These are phyloP conservation scores for Bombus sylvicola DNA, from an alignment of 1,140 invertebrate species.

Conservation along the genomic window DNA sequence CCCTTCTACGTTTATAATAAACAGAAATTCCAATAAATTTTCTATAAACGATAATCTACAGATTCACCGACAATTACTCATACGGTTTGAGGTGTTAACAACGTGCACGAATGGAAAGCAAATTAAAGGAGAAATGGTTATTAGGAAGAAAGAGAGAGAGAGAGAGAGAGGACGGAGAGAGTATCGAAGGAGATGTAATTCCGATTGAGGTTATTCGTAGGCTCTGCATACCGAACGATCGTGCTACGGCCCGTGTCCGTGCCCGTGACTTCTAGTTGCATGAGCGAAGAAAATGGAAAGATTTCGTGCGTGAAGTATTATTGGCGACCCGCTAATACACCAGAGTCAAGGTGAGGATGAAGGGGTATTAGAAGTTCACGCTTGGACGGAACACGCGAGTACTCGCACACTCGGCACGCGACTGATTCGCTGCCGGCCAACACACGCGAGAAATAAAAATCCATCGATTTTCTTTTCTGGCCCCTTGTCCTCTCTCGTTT, in stretches of 20 bases:
- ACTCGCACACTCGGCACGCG: conserved; percentile 72
- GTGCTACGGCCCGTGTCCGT: conserved; percentile 31
- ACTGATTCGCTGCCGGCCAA: conserved; percentile 57
- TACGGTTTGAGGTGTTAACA: conserved; percentile 5
- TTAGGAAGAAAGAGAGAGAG: too few species aligned
- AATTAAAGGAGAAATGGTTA: conserved; percentile 14
- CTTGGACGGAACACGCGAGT: conserved; percentile 77
- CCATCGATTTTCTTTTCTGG: conserved; percentile 21
- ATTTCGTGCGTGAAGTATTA: conserved; percentile 72
- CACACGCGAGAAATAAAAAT: conserved; percentile 68
- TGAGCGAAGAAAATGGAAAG: conserved; percentile 68
- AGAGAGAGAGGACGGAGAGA: background rate
- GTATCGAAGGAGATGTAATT: conserved; percentile 31
- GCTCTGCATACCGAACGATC: conserved; percentile 50
- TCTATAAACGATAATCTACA: background rate
- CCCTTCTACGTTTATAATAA: too few species aligned
- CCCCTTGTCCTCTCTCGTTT: background rate
- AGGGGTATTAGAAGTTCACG: conserved; percentile 72
- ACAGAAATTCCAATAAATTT: background rate
- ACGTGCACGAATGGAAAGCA: background rate
- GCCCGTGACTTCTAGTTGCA: conserved; percentile 63
- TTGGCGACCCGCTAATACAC: conserved; percentile 66
- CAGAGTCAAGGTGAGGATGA: conserved; percentile 75
- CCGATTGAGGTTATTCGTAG: conserved; percentile 38
- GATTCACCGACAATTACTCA: background rate